A percentile compares a stretch with the other conserved stretches of the same genome.
Evolutionary conservation across 2,113 vertebrate species (phyloP).

Genomic region (Heliornis fulica): DNA sequence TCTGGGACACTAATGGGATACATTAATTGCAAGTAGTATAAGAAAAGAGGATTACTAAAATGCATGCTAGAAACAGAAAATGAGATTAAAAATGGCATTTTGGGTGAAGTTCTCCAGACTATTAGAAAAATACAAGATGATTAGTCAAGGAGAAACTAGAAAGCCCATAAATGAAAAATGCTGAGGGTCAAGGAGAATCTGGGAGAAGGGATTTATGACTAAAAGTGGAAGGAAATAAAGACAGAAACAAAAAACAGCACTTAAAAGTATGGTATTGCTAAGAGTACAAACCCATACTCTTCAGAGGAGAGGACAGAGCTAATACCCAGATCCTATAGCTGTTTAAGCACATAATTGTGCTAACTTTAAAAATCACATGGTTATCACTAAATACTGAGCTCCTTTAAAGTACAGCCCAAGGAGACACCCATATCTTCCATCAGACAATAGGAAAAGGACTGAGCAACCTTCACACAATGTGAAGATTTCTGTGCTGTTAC

Average conservation of each 20-base stretch:
- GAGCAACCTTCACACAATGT: rapidly evolving
- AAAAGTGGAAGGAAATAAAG: not conserved
- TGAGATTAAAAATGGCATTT: constrained; percentile 64
- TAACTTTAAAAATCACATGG: not conserved
- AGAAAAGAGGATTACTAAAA: constrained; percentile 67
- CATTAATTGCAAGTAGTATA: constrained; percentile 54
- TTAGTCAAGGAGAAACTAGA: constrained; percentile 55
- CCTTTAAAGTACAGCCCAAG: not conserved
- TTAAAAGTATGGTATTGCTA: not conserved
- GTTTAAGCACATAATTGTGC: not conserved
- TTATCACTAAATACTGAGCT: not conserved
- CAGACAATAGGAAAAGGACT: not conserved
- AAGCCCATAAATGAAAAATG: constrained; percentile 23
- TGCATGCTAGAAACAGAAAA: constrained; percentile 58
- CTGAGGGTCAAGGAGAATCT: constrained; percentile 18
- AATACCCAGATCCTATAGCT: not conserved
- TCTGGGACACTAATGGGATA: constrained; percentile 51
- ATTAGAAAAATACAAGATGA: constrained; percentile 44
- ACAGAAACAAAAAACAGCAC: not conserved
- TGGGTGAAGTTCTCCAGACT: constrained; percentile 41
- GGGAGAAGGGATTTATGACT: not conserved
- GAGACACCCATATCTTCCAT: not conserved
- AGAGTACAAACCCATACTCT: not conserved
- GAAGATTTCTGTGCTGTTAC: not conserved
- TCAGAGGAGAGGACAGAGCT: not conserved